Evolutionary conservation across 2,888 invertebrate genomes (phyloP).

Genomic region (Tetragonula carbonaria): DNA sequence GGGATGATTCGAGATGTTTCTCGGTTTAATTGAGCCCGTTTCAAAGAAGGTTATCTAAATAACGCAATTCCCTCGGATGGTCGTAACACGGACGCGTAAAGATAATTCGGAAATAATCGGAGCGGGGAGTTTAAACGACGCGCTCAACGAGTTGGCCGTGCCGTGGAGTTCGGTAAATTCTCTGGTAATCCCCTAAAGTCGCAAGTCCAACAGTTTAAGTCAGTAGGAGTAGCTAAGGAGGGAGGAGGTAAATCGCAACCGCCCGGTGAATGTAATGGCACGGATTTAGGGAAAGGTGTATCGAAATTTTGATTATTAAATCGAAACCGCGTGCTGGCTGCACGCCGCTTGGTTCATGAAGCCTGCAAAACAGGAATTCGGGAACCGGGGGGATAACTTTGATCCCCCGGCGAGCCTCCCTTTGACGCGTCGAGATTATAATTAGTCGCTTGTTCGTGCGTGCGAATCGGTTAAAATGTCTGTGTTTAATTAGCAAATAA

Average conservation of each 20-base stretch:
- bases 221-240: slow-evolving; percentile 66
- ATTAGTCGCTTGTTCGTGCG: slow-evolving; percentile 15
- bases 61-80: slow-evolving; percentile 11
- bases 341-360: slow-evolving; percentile 4
- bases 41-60: slow-evolving; percentile 44
- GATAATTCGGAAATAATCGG: slow-evolving; percentile 74
- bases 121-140: slow-evolving; percentile 63
- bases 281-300: slow-evolving; percentile 72
- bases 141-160: slow-evolving; percentile 82
- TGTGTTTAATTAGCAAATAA: slow-evolving; percentile 27
- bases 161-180: slow-evolving; percentile 72
- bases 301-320: slow-evolving; percentile 74
- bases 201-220: slow-evolving; percentile 82
- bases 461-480: slow-evolving; percentile 20
- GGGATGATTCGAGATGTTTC: not conserved
- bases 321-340: slow-evolving; percentile 35
- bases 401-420: not conserved
- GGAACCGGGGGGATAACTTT: slow-evolving; percentile 27
- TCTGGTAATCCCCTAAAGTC: slow-evolving; percentile 80
- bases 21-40: slow-evolving; percentile 29
- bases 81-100: slow-evolving; percentile 28
- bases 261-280: slow-evolving; percentile 73
- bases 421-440: slow-evolving; percentile 21
- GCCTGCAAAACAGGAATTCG: not conserved
- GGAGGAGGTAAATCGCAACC: slow-evolving; percentile 65